A percentile compares a stretch with the other conserved stretches of the same genome.
These are phyloP conservation scores for Hypocryptadius cinnamomeus DNA, from an alignment of 2,113 vertebrate species.

Conservation along the genomic window DNA sequence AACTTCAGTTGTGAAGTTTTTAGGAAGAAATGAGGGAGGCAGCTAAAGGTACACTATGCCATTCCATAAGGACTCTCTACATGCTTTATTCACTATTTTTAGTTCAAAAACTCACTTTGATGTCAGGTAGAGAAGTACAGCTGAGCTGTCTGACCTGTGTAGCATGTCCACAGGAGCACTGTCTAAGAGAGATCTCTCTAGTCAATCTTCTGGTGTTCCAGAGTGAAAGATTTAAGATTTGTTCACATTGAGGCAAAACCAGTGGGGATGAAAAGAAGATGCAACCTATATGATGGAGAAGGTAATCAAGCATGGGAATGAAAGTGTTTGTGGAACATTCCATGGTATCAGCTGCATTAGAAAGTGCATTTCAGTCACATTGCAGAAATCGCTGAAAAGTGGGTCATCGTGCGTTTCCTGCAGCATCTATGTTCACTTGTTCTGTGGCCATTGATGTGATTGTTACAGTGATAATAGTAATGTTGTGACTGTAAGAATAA, in stretches of 20 bases:
- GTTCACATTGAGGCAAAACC: constrained; percentile 52
- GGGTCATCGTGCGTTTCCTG: not conserved
- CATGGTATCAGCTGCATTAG: not conserved
- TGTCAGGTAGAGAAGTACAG: not conserved
- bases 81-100: not conserved
- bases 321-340: constrained; percentile 14
- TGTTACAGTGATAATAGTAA: not conserved
- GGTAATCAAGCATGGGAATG: constrained; percentile 16
- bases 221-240: constrained; percentile 67
- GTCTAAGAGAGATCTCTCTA: not conserved
- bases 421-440: not conserved
- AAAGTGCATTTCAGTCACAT: not conserved
- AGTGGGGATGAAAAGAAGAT: constrained; percentile 54
- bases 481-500: not conserved
- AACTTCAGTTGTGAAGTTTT: not conserved
- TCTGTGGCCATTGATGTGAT: not conserved
- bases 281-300: constrained; percentile 9
- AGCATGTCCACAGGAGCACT: not conserved
- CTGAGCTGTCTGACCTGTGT: not conserved
- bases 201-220: not conserved
- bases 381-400: not conserved
- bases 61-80: not conserved
- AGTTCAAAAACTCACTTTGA: not conserved
- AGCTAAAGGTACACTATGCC: not conserved
- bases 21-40: not conserved